A percentile compares a stretch with the other conserved stretches of the same genome.
Evolutionary conservation across 2,113 vertebrate genomes (phyloP).

Genomic region (Myanophis thanlyinensis): DNA sequence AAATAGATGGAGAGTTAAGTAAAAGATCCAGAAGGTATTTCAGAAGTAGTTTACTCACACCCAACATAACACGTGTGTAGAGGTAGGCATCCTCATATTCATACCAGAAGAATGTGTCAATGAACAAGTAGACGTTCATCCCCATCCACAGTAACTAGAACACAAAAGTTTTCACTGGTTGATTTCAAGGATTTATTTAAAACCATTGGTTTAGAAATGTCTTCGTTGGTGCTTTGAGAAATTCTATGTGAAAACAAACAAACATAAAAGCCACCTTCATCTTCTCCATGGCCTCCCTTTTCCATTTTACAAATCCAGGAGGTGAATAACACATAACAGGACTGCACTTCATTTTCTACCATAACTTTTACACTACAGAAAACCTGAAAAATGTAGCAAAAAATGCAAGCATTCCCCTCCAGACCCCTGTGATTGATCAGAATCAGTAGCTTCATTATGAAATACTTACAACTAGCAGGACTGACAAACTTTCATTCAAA

Average conservation of each 20-base stretch:
- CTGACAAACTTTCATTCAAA: conserved; percentile 70
- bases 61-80: conserved; percentile 78
- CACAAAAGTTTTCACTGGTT: conserved; percentile 36
- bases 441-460: conserved; percentile 41
- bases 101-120: conserved; percentile 76
- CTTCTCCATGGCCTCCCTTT: neutral
- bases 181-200: neutral
- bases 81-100: conserved; percentile 71
- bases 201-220: conserved; percentile 18
- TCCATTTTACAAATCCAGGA: conserved; percentile 32
- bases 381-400: conserved; percentile 28
- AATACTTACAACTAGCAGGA: conserved; percentile 74
- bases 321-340: neutral
- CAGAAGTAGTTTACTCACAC: conserved; percentile 71
- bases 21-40: conserved; percentile 3
- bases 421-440: conserved; percentile 63
- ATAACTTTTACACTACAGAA: neutral
- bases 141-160: conserved; percentile 75
- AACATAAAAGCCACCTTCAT: conserved; percentile 1
- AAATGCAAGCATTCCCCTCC: conserved; percentile 4
- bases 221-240: conserved; percentile 29
- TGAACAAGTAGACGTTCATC: conserved; percentile 77
- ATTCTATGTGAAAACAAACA: conserved; percentile 21
- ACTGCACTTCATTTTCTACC: conserved; percentile 5
- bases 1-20: neutral